phyloP scores from a whole-genome alignment of 2,888 invertebrate genomes.

The Euclidia mi region DNA sequence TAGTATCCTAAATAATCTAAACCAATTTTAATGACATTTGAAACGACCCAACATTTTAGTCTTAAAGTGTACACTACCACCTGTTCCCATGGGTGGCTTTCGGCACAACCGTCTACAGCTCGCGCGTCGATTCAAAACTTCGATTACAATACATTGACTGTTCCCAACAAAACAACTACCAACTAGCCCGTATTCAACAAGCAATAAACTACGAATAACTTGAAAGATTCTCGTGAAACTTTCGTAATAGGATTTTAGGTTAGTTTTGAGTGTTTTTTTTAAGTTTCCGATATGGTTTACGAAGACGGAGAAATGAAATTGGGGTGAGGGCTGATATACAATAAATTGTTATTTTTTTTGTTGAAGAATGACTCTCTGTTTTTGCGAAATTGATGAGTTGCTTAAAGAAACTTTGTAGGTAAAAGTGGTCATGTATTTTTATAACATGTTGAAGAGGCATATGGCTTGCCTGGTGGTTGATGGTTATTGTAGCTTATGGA shows the following conservation, averaged over 20 bases:
- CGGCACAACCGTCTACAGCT: slow-evolving; percentile 34
- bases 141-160: slow-evolving; percentile 27
- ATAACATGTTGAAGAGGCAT: too few species aligned
- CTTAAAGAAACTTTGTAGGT: background rate
- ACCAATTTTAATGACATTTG: too few species aligned
- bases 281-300: slow-evolving; percentile 36
- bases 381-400: slow-evolving; percentile 1
- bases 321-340: slow-evolving; percentile 15
- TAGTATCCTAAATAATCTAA: too few species aligned
- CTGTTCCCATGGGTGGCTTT: slow-evolving; percentile 53
- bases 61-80: slow-evolving; percentile 51
- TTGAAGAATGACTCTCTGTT: slow-evolving; percentile 6
- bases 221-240: background rate
- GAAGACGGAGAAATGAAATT: slow-evolving; percentile 25
- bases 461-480: too few species aligned
- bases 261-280: slow-evolving; percentile 29
- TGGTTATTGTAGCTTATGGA: too few species aligned
- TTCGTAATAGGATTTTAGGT: slow-evolving; percentile 10
- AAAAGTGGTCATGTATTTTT: too few species aligned
- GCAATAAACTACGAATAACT: slow-evolving; percentile 12
- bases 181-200: background rate
- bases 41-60: slow-evolving; percentile 10
- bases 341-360: slow-evolving; percentile 13
- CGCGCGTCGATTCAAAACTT: slow-evolving; percentile 11
- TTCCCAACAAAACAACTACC: background rate